Evolutionary conservation across 2,113 vertebrate genomes (phyloP).

Genomic region (Campylomormyrus tamandua): DNA sequence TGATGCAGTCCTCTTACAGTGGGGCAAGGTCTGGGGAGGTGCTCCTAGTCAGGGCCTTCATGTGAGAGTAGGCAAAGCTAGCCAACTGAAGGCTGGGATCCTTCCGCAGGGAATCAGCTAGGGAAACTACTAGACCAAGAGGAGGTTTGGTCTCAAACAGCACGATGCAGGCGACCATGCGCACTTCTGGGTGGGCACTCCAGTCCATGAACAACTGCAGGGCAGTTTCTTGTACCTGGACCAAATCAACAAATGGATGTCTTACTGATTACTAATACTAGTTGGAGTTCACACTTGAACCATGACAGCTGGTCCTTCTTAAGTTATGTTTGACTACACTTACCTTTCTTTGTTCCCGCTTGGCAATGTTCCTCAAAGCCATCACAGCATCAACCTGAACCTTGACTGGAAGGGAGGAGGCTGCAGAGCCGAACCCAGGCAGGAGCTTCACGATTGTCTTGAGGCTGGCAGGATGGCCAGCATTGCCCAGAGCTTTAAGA

Average conservation of each 20-base stretch:
- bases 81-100: conserved; percentile 68
- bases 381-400: conserved; percentile 65
- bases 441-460: conserved; percentile 69
- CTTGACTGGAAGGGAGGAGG: conserved; percentile 45
- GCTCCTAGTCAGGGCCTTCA: conserved; percentile 68
- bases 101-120: conserved; percentile 59
- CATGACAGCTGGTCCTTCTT: background rate
- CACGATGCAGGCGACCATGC: conserved; percentile 67
- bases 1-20: conserved; percentile 58
- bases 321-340: conserved; percentile 25
- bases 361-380: conserved; percentile 69
- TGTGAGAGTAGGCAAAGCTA: conserved; percentile 71
- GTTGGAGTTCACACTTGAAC: background rate
- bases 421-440: conserved; percentile 56
- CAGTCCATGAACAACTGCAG: conserved; percentile 66
- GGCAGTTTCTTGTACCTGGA: conserved; percentile 67
- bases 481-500: conserved; percentile 72
- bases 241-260: background rate
- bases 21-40: conserved; percentile 42
- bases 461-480: conserved; percentile 64
- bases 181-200: conserved; percentile 55
- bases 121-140: conserved; percentile 51
- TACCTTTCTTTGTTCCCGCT: conserved; percentile 64
- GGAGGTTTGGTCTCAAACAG: conserved; percentile 71
- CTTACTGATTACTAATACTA: background rate